Percentiles rank a stretch among this genome's conserved stretches.
Conservation (phyloP, 1,140 invertebrate genomes). For the Bradysia coprophila region DNA sequence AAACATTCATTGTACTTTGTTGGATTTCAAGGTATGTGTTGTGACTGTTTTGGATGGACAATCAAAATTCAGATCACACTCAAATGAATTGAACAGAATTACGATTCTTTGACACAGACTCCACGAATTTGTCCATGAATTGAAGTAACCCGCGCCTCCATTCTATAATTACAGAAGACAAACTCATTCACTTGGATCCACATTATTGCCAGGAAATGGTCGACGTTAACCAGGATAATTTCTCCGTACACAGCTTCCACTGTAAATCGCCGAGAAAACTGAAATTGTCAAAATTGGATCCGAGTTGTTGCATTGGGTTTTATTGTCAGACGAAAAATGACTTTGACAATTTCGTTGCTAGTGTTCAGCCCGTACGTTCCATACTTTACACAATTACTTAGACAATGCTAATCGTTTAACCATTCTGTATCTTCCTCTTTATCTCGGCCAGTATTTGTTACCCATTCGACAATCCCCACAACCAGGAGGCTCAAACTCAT, state of each 20-base stretch:
- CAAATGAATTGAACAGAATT: too few relatives aligned
- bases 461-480: slow-evolving; percentile 27
- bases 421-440: too few relatives aligned
- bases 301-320: slow-evolving; percentile 84
- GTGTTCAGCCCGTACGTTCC: slow-evolving; percentile 35
- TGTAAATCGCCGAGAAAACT: slow-evolving; percentile 76
- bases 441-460: slow-evolving; percentile 40
- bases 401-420: slow-evolving; percentile 12
- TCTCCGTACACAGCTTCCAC: slow-evolving; percentile 60
- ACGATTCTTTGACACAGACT: too few relatives aligned
- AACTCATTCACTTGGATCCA: slow-evolving; percentile 79
- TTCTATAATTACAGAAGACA: slow-evolving; percentile 43
- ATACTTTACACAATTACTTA: slow-evolving; percentile 3
- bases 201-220: slow-evolving; percentile 85
- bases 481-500: slow-evolving; percentile 7
- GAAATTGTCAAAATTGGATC: slow-evolving; percentile 76
- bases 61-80: slow-evolving; percentile 1
- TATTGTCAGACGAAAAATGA: slow-evolving; percentile 58
- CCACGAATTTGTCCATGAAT: too few relatives aligned
- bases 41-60: too few relatives aligned
- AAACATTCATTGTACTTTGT: slow-evolving; percentile 85
- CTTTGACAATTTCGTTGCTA: slow-evolving; percentile 56
- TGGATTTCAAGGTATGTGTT: slow-evolving; percentile 62
- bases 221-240: slow-evolving; percentile 54
- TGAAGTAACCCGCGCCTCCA: slow-evolving; percentile 7